phyloP scores from a whole-genome alignment of 2,888 invertebrate genomes.

The Tricholauxania praeusta region DNA sequence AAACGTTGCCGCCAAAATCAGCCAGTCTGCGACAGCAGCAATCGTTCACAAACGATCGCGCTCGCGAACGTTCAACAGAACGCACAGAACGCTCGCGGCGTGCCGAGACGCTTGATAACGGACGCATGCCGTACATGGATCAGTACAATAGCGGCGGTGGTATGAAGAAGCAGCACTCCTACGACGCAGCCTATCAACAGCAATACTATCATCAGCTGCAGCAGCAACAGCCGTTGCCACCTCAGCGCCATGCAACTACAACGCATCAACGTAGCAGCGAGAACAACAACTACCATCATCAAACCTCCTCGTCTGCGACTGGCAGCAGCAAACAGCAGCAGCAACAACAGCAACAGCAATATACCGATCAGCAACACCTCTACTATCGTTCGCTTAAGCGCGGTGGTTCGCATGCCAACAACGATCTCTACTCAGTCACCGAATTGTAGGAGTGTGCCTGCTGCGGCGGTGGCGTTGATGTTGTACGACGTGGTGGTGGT shows the following conservation, averaged over 20 bases:
- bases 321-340: conserved; percentile 54
- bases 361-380: conserved; percentile 57
- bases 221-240: conserved; percentile 49
- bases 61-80: conserved; percentile 52
- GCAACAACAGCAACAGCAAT: conserved; percentile 51
- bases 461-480: conserved; percentile 69
- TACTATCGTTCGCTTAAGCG: conserved; percentile 70
- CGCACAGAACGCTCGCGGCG: conserved; percentile 60
- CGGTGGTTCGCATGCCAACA: conserved; percentile 67
- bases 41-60: conserved; percentile 60
- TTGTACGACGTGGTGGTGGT: conserved; percentile 58
- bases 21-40: conserved; percentile 63
- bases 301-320: conserved; percentile 21
- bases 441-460: conserved; percentile 73
- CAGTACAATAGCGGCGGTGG: conserved; percentile 49
- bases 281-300: conserved; percentile 49
- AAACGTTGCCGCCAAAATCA: conserved; percentile 66
- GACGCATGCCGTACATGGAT: conserved; percentile 60
- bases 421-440: conserved; percentile 81
- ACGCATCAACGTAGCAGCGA: conserved; percentile 37
- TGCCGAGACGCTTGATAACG: conserved; percentile 63
- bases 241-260: conserved; percentile 48
- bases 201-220: conserved; percentile 58
- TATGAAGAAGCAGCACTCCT: conserved; percentile 62
- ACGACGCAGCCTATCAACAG: conserved; percentile 59